These are phyloP conservation scores for Miltochrista miniata DNA, from an alignment of 2,888 invertebrate species.

Conservation along the genomic window DNA sequence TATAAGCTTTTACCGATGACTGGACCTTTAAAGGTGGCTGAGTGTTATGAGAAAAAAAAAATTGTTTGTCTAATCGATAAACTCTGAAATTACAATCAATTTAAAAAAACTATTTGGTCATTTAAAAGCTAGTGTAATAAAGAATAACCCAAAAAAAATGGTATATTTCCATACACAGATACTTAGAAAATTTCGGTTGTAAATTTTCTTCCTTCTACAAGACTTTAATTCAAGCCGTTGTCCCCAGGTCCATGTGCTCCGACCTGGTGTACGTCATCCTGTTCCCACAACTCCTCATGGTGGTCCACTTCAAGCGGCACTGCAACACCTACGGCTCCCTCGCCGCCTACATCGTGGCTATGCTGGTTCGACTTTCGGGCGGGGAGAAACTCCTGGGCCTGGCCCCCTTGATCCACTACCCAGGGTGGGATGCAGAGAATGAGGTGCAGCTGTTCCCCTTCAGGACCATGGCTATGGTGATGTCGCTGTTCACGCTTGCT, in stretches of 20 bases:
- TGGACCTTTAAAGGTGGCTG: too few species aligned
- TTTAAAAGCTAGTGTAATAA: too few species aligned
- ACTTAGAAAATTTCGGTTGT: too few species aligned
- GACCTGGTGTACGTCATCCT: conserved; percentile 99
- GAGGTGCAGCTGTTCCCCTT: conserved; percentile 98
- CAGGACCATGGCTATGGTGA: conserved; percentile 96
- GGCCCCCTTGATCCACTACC: conserved; percentile 93
- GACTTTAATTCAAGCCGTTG: background rate
- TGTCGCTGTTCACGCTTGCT: conserved; percentile 91
- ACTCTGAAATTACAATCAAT: too few species aligned
- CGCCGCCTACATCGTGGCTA: conserved; percentile 93
- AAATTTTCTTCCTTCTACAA: too few species aligned
- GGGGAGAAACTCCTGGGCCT: conserved; percentile 93
- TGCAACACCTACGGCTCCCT: conserved; percentile 99
- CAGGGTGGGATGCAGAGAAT: conserved; percentile 89
- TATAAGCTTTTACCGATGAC: too few species aligned
- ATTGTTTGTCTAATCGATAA: too few species aligned
- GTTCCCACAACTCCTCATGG: conserved; percentile 98
- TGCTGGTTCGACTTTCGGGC: conserved; percentile 92
- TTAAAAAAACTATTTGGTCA: too few species aligned
- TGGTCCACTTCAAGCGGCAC: conserved; percentile 96
- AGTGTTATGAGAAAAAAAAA: too few species aligned
- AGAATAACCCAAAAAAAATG: too few species aligned
- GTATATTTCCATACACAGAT: too few species aligned
- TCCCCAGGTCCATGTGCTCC: conserved; percentile 96